Conservation (phyloP, 1,140 invertebrate genomes). For the Patella vulgata region DNA sequence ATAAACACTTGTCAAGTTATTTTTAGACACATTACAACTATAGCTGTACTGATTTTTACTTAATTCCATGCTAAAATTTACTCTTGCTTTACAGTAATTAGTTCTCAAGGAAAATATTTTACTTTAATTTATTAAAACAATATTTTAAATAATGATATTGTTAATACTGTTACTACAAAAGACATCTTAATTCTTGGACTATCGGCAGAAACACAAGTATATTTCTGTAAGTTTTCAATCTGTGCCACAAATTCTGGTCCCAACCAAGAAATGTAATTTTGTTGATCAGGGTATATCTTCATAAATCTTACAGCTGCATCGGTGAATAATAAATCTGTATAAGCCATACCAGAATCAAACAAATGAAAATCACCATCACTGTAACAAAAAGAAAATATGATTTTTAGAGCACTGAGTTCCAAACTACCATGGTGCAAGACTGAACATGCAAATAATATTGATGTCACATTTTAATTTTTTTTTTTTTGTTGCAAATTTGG, state of each 20-base stretch:
- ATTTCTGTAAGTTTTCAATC: slow-evolving; percentile 53
- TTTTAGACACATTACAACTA: too few species aligned
- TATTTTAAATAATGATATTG: slow-evolving; percentile 3
- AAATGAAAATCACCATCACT: slow-evolving; percentile 64
- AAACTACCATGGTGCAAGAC: neutral
- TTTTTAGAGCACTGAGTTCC: neutral
- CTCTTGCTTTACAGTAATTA: too few species aligned
- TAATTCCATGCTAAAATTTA: too few species aligned
- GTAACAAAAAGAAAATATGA: slow-evolving; percentile 24
- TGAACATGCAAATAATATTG: too few species aligned
- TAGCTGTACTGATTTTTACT: too few species aligned
- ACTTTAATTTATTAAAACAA: too few species aligned
- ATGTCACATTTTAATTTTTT: too few species aligned
- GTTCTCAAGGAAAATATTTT: too few species aligned
- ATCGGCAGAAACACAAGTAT: slow-evolving; percentile 49
- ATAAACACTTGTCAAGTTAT: too few species aligned
- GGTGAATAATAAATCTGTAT: slow-evolving; percentile 63
- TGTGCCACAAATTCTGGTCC: slow-evolving; percentile 52
- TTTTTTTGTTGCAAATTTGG: too few species aligned
- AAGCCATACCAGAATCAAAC: slow-evolving; percentile 63
- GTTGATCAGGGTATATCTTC: slow-evolving; percentile 42
- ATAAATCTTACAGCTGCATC: slow-evolving; percentile 62
- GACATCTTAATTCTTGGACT: slow-evolving; percentile 13
- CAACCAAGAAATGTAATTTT: slow-evolving; percentile 54
- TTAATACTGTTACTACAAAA: slow-evolving; percentile 13